Conservation (phyloP, 2,113 vertebrate species). For the Vulpes vulpes region DNA sequence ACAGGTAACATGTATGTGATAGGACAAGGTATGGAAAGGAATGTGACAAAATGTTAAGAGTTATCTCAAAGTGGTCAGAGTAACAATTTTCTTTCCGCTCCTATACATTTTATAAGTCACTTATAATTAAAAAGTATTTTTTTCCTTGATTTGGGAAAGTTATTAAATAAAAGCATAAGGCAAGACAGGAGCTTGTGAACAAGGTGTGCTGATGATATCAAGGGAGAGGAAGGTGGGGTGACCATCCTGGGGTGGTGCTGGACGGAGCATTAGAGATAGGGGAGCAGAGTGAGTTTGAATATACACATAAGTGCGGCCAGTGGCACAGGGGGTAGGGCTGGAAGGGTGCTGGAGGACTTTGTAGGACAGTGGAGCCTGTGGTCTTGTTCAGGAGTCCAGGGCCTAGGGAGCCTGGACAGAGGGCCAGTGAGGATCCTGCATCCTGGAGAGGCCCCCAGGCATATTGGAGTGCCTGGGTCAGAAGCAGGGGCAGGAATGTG, state of each 20-base stretch:
- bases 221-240: neutral
- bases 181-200: neutral
- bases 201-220: no score
- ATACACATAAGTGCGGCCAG: fast-evolving
- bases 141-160: neutral
- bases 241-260: neutral
- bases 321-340: neutral
- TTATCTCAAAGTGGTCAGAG: neutral
- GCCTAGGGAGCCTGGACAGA: neutral
- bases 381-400: neutral
- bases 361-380: neutral
- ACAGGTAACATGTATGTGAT: fast-evolving
- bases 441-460: neutral
- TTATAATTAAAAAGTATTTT: neutral
- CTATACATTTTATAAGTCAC: neutral
- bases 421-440: neutral
- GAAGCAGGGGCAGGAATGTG: neutral
- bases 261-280: neutral
- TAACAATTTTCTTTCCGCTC: neutral
- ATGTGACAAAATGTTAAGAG: neutral
- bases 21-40: neutral
- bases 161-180: neutral
- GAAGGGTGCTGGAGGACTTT: neutral
- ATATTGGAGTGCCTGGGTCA: neutral
- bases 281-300: fast-evolving